These are phyloP conservation scores for Sardinella longiceps DNA, from an alignment of 2,797 vertebrate genomes.

Conservation along the genomic window DNA sequence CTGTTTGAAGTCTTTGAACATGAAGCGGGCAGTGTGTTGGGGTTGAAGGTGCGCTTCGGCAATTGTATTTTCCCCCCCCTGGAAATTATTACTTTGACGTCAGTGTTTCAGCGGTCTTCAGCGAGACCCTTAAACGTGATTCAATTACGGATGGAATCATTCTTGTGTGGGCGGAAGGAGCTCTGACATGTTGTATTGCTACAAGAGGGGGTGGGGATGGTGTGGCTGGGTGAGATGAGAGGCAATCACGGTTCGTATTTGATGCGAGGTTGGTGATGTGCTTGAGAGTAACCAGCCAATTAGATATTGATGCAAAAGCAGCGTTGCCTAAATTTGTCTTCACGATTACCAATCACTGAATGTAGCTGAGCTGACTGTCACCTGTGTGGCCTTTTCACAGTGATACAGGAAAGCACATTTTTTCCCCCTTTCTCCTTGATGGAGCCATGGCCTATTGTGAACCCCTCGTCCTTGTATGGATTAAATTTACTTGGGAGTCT, in stretches of 20 bases:
- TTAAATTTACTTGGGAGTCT: conserved; percentile 42
- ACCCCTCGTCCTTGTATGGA: conserved; percentile 45
- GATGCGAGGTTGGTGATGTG: background rate
- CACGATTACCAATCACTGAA: background rate
- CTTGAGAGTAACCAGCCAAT: background rate
- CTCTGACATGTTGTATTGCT: background rate
- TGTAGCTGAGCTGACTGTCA: background rate
- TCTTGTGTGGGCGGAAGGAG: background rate
- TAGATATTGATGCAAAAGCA: background rate
- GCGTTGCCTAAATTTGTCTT: background rate
- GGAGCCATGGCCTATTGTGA: background rate
- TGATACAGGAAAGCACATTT: background rate
- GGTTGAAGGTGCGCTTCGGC: background rate
- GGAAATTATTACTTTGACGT: background rate
- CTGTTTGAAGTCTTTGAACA: conserved; percentile 41
- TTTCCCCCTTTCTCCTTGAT: background rate
- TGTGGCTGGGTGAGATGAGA: background rate
- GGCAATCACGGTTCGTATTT: background rate
- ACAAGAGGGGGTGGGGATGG: background rate
- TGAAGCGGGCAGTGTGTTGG: conserved; percentile 5
- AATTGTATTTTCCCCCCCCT: background rate
- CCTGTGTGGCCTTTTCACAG: background rate
- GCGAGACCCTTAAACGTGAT: conserved; percentile 4
- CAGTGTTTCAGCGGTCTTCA: conserved; percentile 25
- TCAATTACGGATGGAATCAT: conserved; percentile 35